phyloP scores from a whole-genome alignment of 2,888 invertebrate species.

The Sarcophaga caerulescens region DNA sequence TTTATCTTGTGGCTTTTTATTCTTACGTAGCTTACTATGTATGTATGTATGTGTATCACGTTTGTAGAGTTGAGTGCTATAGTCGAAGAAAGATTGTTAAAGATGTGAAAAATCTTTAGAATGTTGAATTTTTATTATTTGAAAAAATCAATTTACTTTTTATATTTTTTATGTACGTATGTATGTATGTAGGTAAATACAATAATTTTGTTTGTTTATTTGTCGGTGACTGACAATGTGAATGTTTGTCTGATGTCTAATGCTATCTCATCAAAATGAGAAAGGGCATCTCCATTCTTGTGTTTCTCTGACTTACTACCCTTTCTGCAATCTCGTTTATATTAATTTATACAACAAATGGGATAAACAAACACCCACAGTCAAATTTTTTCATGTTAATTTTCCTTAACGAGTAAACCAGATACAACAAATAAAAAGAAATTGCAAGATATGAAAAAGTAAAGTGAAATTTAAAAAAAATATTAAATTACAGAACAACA shows the following conservation, averaged over 20 bases:
- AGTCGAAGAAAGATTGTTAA: neutral
- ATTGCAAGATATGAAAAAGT: neutral
- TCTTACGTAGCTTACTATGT: too few relatives aligned
- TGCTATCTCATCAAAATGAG: constrained; percentile 48
- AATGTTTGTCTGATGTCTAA: constrained; percentile 42
- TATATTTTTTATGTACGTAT: constrained; percentile 24
- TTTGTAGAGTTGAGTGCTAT: neutral
- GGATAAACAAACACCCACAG: constrained; percentile 36
- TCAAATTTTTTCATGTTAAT: constrained; percentile 42
- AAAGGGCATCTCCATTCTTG: constrained; percentile 17
- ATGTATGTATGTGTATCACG: too few relatives aligned
- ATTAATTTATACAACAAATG: constrained; percentile 56
- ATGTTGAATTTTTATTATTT: constrained; percentile 49
- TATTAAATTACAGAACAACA: too few relatives aligned
- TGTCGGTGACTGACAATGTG: neutral
- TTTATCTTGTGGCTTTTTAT: too few relatives aligned
- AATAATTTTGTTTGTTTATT: constrained; percentile 38
- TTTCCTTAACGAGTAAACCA: constrained; percentile 35
- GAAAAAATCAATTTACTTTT: constrained; percentile 55
- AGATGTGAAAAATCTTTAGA: neutral
- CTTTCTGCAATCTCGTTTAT: constrained; percentile 21
- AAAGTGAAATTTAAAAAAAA: neutral
- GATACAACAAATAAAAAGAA: constrained; percentile 10
- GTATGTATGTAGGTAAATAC: too few relatives aligned
- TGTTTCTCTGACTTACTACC: neutral